Conservation (phyloP, 2,797 vertebrate species). For the Selene dorsalis region DNA sequence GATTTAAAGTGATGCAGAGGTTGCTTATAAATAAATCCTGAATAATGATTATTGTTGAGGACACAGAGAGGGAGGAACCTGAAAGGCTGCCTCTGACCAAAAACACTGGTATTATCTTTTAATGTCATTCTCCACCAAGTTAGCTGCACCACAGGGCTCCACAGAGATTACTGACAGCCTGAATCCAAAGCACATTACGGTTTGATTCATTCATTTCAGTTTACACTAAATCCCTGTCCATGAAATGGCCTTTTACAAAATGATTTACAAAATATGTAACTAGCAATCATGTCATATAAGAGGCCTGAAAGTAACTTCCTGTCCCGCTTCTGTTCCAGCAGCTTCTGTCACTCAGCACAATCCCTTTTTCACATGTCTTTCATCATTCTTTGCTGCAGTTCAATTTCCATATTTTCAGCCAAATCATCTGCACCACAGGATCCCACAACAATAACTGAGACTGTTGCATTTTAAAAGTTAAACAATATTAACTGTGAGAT, state of each 20-base stretch:
- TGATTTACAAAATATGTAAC: background rate
- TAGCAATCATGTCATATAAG: background rate
- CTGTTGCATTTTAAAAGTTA: too few species aligned
- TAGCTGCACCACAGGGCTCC: background rate
- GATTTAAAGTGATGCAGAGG: too few species aligned
- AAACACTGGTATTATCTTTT: background rate
- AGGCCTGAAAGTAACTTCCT: background rate
- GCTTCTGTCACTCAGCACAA: background rate
- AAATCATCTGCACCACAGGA: background rate
- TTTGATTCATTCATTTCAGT: background rate
- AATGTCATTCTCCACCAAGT: background rate
- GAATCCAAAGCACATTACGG: background rate
- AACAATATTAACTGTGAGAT: too few species aligned
- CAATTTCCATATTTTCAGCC: background rate
- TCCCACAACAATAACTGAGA: too few species aligned
- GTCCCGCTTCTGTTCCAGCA: background rate
- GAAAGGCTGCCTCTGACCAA: background rate
- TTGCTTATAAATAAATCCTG: too few species aligned
- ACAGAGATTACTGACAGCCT: background rate
- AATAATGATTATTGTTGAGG: background rate
- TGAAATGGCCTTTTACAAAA: background rate
- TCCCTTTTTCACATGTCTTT: background rate
- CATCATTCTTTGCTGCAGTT: background rate
- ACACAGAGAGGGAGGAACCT: background rate
- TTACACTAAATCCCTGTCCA: background rate